These are phyloP conservation scores for Glareola pratincola DNA, from an alignment of 2,113 vertebrate species.

Conservation along the genomic window DNA sequence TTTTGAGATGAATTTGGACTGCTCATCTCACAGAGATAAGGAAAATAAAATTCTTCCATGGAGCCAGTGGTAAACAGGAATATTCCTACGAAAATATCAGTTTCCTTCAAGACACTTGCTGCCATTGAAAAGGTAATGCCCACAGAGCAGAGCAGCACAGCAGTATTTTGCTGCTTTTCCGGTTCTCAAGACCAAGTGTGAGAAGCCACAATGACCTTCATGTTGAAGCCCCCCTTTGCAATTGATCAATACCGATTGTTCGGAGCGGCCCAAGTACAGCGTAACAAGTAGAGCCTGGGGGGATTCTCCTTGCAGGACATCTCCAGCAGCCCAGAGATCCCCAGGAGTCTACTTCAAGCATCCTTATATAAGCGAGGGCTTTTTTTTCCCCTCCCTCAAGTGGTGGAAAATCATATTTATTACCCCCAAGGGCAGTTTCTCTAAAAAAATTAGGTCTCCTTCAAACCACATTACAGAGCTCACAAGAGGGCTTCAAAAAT, in stretches of 20 bases:
- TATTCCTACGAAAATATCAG: rapidly evolving
- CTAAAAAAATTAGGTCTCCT: background rate
- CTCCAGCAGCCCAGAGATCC: background rate
- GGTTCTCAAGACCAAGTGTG: background rate
- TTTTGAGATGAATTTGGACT: background rate
- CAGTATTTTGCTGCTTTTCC: background rate
- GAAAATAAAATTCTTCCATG: background rate
- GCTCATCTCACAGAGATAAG: background rate
- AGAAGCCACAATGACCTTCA: background rate
- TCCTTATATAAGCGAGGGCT: background rate
- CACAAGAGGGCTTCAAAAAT: background rate
- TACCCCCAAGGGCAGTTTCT: background rate
- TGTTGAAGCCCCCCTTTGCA: background rate
- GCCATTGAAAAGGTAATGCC: background rate
- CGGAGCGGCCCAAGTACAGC: background rate
- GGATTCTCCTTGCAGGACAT: background rate
- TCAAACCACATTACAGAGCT: background rate
- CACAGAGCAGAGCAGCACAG: background rate
- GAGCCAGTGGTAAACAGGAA: background rate
- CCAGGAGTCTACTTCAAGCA: background rate
- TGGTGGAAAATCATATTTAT: background rate
- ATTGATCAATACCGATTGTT: no score
- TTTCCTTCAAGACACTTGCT: background rate
- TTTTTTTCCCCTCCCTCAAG: background rate
- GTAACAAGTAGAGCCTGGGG: background rate